phyloP scores from a whole-genome alignment of 2,113 vertebrate genomes.

The Perognathus longimembris region DNA sequence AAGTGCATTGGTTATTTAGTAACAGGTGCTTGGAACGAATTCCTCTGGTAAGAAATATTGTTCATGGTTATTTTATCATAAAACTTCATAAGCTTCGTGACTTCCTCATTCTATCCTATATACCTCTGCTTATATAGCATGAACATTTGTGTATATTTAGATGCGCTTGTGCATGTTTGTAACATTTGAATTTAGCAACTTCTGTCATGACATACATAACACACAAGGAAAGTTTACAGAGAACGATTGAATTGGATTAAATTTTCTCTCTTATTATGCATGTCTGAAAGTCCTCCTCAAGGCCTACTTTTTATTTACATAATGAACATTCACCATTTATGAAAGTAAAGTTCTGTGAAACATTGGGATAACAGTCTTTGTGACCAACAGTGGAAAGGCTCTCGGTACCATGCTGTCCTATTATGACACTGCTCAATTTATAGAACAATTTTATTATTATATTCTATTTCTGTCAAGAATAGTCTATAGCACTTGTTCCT shows the following conservation, averaged over 20 bases:
- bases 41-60: neutral
- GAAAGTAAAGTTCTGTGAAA: no score
- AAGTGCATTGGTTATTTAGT: constrained; percentile 35
- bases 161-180: neutral
- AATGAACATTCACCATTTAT: no score
- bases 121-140: neutral
- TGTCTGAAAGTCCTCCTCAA: no score
- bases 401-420: no score
- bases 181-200: neutral
- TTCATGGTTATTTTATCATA: neutral
- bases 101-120: neutral
- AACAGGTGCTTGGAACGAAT: neutral
- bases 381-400: no score
- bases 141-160: neutral
- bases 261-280: neutral
- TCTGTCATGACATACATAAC: neutral
- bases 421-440: no score
- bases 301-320: no score
- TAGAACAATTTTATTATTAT: no score
- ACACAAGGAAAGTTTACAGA: neutral
- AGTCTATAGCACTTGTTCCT: no score
- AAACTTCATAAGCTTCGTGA: neutral
- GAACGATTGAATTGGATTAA: neutral
- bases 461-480: no score
- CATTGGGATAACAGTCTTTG: no score